Base-by-base conservation (phyloP, 2,797 vertebrate genomes). In the Anabas testudineus region DNA sequence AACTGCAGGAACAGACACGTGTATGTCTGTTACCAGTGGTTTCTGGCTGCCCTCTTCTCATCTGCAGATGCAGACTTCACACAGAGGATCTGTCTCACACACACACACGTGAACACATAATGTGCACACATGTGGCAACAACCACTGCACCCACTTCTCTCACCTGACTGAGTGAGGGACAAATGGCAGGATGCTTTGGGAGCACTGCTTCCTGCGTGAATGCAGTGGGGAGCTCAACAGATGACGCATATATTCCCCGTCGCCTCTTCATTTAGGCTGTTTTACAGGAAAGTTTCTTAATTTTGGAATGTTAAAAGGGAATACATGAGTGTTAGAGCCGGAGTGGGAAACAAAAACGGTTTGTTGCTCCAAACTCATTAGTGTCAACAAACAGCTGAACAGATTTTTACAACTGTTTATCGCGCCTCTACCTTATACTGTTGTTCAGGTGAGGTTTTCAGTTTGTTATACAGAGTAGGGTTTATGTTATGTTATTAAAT, bases 251-350 rank as follows among this genome's bases (percentile, higher is more conserved):
- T 76, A 63, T 86, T 87, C 85, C 85, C 63, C 32, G 19, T 80
- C 66, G 39, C 16, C 12, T 37, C 37, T 77, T 73, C 76, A 88
- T 82, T 81, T 74, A 70, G 76, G 49, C 74, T 53, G 10, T 65
- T 82, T 90, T 87, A 91, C 85, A 90, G 84, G 88, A 90, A 90
- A 82, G 67, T 86, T 77, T 80, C 75, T 87, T 82, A 71, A 80
- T 81, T 84, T 86, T 82, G 86, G 78, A 87, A 76, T 54, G 57
- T 79, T 80, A 80, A 82, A 74, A 77, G 54, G 76, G 67, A 83
- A 80, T 78, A 57, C 51, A 64, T 87, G 83, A 82, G 74, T 72
- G 56, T 74, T 66, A 80, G 73, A 55, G 36, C 55, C 74, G 61
- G 21, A 28, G 49, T 65, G 66, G 76, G 68, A 68, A 80, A 77